Conservation (phyloP, 2,797 vertebrate species). For the Notoglanidium macrostoma region DNA sequence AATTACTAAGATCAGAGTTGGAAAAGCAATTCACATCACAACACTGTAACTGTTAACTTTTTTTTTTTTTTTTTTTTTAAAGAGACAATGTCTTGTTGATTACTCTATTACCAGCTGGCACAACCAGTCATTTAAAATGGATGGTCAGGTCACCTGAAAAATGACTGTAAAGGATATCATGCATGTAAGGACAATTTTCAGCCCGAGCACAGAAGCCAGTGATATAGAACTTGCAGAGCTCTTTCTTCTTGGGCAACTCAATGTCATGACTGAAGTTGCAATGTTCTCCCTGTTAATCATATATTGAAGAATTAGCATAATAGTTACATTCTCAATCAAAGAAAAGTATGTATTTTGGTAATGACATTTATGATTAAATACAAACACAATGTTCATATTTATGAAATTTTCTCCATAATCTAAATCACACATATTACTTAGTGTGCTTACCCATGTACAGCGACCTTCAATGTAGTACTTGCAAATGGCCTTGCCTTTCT, state of each 20-base stretch:
- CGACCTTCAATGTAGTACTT: constrained; percentile 96
- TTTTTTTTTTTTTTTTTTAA: not conserved
- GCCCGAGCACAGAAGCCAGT: constrained; percentile 92
- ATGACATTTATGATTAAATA: not conserved
- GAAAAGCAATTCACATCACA: not conserved
- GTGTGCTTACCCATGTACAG: constrained; percentile 87
- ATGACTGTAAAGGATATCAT: constrained; percentile 88
- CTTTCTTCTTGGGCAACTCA: constrained; percentile 93
- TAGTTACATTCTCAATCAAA: not conserved
- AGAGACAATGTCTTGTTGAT: not conserved
- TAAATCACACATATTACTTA: not conserved
- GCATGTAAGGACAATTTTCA: constrained; percentile 96
- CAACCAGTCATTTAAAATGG: not conserved
- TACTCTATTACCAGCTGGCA: not conserved
- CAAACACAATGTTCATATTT: not conserved
- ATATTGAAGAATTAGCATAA: not conserved
- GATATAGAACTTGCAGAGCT: constrained; percentile 97
- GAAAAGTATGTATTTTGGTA: not conserved
- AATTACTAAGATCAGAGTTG: not conserved
- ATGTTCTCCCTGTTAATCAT: constrained; percentile 85
- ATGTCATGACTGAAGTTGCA: constrained; percentile 98
- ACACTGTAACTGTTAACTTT: not conserved
- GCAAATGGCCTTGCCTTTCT: constrained; percentile 97
- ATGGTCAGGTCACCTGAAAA: not conserved
- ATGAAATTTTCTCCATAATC: not conserved